phyloP scores from a whole-genome alignment of 2,113 vertebrate genomes.

The Platycercus adscitus region DNA sequence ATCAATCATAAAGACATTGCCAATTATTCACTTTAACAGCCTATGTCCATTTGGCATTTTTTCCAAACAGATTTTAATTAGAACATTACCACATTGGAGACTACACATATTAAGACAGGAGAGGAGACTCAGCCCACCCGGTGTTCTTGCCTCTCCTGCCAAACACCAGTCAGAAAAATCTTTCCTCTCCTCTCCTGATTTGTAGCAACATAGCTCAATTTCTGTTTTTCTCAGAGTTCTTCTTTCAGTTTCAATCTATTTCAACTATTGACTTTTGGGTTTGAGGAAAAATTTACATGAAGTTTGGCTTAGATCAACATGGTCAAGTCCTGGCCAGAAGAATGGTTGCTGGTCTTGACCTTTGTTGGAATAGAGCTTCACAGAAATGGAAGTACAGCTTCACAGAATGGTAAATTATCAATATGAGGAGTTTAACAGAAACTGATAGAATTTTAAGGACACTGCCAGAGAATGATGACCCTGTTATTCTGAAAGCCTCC shows the following conservation, averaged over 20 bases:
- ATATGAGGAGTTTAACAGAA: background rate
- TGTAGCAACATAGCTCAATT: background rate
- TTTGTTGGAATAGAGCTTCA: background rate
- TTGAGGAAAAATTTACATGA: background rate
- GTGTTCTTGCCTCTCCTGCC: background rate
- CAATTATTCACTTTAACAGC: background rate
- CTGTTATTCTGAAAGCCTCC: background rate
- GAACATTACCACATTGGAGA: background rate
- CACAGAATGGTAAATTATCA: background rate
- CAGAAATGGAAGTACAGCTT: background rate
- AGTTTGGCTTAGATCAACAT: background rate
- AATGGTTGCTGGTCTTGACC: background rate
- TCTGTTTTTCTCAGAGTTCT: background rate
- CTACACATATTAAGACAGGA: background rate
- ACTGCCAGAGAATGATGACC: background rate
- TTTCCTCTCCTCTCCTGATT: background rate
- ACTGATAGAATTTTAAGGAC: background rate
- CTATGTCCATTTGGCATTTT: slow-evolving; percentile 17
- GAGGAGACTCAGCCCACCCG: background rate
- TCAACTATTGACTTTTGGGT: background rate
- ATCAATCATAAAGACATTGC: slow-evolving; percentile 1
- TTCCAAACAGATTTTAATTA: slow-evolving; percentile 8
- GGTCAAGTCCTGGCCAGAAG: background rate
- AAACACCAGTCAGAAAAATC: background rate
- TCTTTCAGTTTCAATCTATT: background rate